phyloP scores from a whole-genome alignment of 2,113 vertebrate species.

The Tonatia bakeri region DNA sequence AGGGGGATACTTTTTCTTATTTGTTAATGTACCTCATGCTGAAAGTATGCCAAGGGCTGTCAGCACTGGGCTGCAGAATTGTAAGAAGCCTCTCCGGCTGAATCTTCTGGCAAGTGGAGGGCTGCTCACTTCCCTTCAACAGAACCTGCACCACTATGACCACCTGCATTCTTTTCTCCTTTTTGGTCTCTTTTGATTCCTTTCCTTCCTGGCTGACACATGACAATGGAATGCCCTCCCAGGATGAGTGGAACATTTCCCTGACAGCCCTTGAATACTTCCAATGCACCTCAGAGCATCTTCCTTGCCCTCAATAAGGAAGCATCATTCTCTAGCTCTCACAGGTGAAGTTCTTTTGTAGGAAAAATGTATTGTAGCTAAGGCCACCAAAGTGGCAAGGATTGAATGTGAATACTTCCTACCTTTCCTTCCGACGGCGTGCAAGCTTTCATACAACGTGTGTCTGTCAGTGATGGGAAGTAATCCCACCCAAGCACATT shows the following conservation, averaged over 20 bases:
- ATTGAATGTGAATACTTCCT: neutral
- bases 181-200: neutral
- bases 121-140: neutral
- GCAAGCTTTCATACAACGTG: neutral
- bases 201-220: neutral
- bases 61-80: constrained; percentile 1
- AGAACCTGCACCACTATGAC: neutral
- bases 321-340: constrained; percentile 34
- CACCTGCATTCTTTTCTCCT: neutral
- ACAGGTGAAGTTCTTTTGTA: constrained; percentile 23
- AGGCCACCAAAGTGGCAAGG: neutral
- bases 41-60: constrained; percentile 64
- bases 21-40: constrained; percentile 70
- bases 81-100: neutral
- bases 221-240: neutral
- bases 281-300: neutral
- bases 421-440: neutral
- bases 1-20: constrained; percentile 68
- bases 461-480: neutral
- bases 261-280: neutral
- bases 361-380: neutral
- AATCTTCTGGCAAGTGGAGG: neutral
- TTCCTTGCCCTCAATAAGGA: constrained; percentile 52
- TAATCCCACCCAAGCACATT: constrained; percentile 49
- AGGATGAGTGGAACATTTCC: neutral